Percentiles rank a stretch among this genome's conserved stretches.
Evolutionary conservation across 1,140 invertebrate species (phyloP).

Genomic region (Drosophila sechellia): DNA sequence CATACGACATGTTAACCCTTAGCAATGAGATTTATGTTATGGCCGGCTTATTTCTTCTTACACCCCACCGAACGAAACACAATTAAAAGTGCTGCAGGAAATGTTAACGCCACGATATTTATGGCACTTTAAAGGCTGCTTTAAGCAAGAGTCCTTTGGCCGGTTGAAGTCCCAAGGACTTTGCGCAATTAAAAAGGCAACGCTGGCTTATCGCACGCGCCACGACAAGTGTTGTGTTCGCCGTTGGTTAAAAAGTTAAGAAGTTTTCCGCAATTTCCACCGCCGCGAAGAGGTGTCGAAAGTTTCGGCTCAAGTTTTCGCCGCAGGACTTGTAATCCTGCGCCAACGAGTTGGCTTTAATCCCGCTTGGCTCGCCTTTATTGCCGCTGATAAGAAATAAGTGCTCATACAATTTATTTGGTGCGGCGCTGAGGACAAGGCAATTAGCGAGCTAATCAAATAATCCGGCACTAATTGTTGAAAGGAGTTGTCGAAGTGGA

Average conservation of each 20-base stretch:
- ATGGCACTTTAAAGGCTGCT: conserved; percentile 70
- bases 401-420: conserved; percentile 66
- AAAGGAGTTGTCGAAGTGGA: not conserved
- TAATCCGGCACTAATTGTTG: conserved; percentile 64
- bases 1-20: conserved; percentile 62
- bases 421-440: conserved; percentile 40
- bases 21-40: conserved; percentile 65
- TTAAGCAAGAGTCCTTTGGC: conserved; percentile 31
- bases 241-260: conserved; percentile 25
- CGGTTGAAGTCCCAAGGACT: conserved; percentile 36
- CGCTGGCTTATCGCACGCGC: conserved; percentile 75
- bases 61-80: conserved; percentile 13
- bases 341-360: conserved; percentile 48
- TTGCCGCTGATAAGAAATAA: conserved; percentile 69
- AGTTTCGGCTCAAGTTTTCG: conserved; percentile 64
- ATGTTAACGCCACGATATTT: conserved; percentile 59
- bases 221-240: conserved; percentile 37
- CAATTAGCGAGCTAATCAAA: conserved; percentile 76
- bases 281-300: conserved; percentile 64
- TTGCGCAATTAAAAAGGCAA: conserved; percentile 75
- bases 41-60: conserved; percentile 23
- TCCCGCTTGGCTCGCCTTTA: conserved; percentile 60
- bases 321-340: conserved; percentile 37
- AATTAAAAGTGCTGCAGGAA: conserved; percentile 62
- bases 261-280: conserved; percentile 62